Evolutionary conservation across 2,113 vertebrate species (phyloP).

Genomic region (Lamprologus callipterus): DNA sequence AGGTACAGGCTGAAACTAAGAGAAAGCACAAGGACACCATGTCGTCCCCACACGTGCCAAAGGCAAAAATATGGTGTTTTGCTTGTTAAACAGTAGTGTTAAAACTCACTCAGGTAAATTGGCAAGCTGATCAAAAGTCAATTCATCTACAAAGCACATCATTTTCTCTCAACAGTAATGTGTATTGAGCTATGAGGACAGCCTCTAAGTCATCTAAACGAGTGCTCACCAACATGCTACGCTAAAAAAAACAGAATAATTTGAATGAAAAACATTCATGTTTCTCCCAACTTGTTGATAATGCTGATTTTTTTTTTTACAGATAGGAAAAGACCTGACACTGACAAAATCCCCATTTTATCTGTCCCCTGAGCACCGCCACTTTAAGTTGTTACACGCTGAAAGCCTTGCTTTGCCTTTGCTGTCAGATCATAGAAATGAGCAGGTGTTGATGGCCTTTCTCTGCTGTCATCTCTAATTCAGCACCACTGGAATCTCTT

Average conservation of each 20-base stretch:
- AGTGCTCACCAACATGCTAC: neutral
- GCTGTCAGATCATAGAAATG: constrained; percentile 20
- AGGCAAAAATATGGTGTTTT: neutral
- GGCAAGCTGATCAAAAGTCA: neutral
- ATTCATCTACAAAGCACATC: neutral
- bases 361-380: neutral
- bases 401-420: constrained; percentile 24
- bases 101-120: neutral
- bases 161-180: neutral
- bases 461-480: constrained; percentile 30
- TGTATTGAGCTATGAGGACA: neutral
- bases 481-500: constrained; percentile 6
- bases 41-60: neutral
- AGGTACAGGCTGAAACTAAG: neutral
- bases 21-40: neutral
- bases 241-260: neutral
- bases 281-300: neutral
- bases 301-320: neutral
- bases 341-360: neutral
- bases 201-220: neutral
- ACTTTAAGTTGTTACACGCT: constrained; percentile 6
- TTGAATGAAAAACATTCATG: neutral
- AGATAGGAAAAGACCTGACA: neutral
- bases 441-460: constrained; percentile 30
- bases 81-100: neutral